Conservation (phyloP, 2,888 invertebrate species). For the Ectemnius cavifrons region DNA sequence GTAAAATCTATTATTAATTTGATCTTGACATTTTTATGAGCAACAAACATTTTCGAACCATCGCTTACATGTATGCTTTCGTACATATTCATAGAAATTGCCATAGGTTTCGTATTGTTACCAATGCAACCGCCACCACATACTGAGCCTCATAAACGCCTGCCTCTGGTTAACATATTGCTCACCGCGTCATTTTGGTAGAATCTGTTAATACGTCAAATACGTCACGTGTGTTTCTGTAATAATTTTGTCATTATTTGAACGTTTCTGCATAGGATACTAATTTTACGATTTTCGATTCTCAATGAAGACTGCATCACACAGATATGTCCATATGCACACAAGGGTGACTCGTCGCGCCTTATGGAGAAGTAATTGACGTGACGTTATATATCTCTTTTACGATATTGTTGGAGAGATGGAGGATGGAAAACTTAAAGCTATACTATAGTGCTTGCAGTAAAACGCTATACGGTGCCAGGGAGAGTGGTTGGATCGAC, state of each 20-base stretch:
- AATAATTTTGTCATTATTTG: no score
- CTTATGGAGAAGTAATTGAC: no score
- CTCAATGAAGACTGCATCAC: no score
- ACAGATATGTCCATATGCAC: no score
- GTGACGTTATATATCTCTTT: no score
- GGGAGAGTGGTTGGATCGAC: conserved; percentile 29
- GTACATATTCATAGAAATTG: conserved; percentile 34
- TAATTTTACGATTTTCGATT: no score
- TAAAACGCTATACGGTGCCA: not conserved
- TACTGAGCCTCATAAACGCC: conserved; percentile 34
- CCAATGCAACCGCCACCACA: conserved; percentile 17
- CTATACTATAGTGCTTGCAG: no score
- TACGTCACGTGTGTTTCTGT: conserved; percentile 14
- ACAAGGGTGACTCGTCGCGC: no score
- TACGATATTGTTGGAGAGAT: no score
- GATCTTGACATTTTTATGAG: conserved; percentile 20
- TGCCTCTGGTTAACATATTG: conserved; percentile 34
- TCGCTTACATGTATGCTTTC: conserved; percentile 3
- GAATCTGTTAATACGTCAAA: conserved; percentile 44
- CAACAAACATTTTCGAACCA: conserved; percentile 19
- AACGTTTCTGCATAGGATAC: no score
- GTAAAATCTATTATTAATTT: conserved; percentile 50
- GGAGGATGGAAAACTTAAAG: no score
- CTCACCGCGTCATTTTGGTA: conserved; percentile 37
- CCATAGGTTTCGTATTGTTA: conserved; percentile 6